Evolutionary conservation across 1,140 invertebrate species (phyloP), one percentile per base, ranked within the genome.

Genomic region (Rhizoglyphus robini): DNA sequence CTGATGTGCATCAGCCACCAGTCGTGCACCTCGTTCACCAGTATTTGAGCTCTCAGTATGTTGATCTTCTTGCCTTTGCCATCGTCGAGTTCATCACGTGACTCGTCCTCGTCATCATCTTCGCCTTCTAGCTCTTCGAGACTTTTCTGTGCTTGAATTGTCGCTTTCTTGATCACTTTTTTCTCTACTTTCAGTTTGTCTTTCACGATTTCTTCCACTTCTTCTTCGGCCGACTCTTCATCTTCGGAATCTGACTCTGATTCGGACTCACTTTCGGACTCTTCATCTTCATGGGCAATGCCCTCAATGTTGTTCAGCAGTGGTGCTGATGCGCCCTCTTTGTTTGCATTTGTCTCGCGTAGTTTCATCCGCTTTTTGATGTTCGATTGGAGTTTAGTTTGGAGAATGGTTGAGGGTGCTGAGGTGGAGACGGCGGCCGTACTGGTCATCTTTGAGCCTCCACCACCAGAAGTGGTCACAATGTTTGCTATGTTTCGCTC

Each of bases 21-120:
- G 29, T 60, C 58, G 36, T 60, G 58, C 13, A 60, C 58, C 27
- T 60, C 58, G 36, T 60, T 60, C 3, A 60, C 58, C 3, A 60
- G 15, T 27, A 60, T 60, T 27, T 60, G 58, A 27, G 58, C 58
- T n/a, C 38, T 18, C 23, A 60, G 15, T n/a, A 29, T 29, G 29
- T 60, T 30, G 13, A 60, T 38, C 27, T 60, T 34, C 29, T 60
- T 60, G 29, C 27, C 29, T 27, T 20, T 46, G 15, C 15, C 18
- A 11, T 41, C 36, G 18, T 41, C 36, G 18, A 11, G 8, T 41
- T 41, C 36, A 8, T 41, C 36, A 11, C 18, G 36, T 41, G n/a
- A n/a, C n/a, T 41, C 36, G 8, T 32, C 51, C 23, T 32, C 51
- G 8, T 25, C 51, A 32, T 32, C 51, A 54, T 25, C 31, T 54